A percentile compares a stretch with the other conserved stretches of the same genome.
These are phyloP conservation scores for Halichondria panicea DNA, from an alignment of 37 sponge, comb jelly and placozoan species.

Conservation along the genomic window DNA sequence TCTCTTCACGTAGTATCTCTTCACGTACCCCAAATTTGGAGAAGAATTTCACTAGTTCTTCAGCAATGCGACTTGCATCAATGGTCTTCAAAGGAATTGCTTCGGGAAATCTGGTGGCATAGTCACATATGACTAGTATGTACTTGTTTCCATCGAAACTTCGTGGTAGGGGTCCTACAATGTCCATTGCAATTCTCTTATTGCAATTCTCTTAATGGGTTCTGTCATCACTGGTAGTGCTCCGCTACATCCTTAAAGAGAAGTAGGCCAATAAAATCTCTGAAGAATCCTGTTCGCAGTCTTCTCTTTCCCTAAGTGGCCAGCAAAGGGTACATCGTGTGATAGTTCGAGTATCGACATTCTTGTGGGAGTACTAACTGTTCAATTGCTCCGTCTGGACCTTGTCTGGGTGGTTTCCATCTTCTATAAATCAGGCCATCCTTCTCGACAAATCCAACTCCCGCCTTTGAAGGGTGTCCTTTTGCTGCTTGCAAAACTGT, in stretches of 20 bases:
- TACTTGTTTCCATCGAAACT: slow-evolving; percentile 30
- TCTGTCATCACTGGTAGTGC: slow-evolving; percentile 16
- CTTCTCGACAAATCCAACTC: background rate
- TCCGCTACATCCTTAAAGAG: slow-evolving; percentile 29
- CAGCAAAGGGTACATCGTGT: slow-evolving; percentile 34
- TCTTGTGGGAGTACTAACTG: slow-evolving; percentile 43
- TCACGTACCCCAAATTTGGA: slow-evolving; percentile 35
- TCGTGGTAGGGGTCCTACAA: slow-evolving; percentile 51
- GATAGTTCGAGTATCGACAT: slow-evolving; percentile 25
- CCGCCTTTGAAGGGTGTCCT: background rate
- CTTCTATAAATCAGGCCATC: slow-evolving; percentile 13
- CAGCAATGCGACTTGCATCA: slow-evolving; percentile 48
- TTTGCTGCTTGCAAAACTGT: background rate
- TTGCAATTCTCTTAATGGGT: too few relatives aligned
- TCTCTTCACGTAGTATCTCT: too few relatives aligned
- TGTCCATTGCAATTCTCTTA: slow-evolving; percentile 55
- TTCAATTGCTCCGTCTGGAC: background rate
- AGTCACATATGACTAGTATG: slow-evolving; percentile 47
- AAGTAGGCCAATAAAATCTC: slow-evolving; percentile 60
- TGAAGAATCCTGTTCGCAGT: slow-evolving; percentile 32
- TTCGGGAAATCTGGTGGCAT: slow-evolving; percentile 56
- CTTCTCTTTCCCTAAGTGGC: slow-evolving; percentile 54
- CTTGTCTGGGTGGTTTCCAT: background rate
- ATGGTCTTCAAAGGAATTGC: slow-evolving; percentile 36
- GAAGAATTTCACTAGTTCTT: slow-evolving; percentile 38